Base-by-base conservation (phyloP, 2,113 vertebrate genomes). In the Clupea harengus region DNA sequence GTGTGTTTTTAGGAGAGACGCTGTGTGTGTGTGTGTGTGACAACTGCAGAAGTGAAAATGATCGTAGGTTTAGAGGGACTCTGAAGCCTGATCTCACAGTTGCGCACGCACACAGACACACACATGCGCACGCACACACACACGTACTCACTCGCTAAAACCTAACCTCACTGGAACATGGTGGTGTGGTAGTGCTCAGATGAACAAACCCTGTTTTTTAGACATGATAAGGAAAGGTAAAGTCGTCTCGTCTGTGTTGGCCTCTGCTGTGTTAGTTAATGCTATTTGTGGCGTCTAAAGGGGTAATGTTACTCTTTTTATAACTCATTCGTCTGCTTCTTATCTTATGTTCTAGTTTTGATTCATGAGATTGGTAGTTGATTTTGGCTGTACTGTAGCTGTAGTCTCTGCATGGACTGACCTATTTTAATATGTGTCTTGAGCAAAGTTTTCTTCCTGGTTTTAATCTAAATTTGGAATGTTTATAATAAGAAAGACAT, bases 41-140 rank as follows among this genome's bases (percentile, higher is more conserved):
- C 83, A 72, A 75, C 39, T 52, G 57, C 82, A 54, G 82, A 57
- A 64, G 80, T 75, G 87, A 46, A 45, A 32, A 45, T 49, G n/a
- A 39, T 57, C 54, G 46, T 67, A 57, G 32, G 67, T 32, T 75
- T 75, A 75, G 15, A 13, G 9, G 80, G 45, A 32, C 25, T 46
- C 67, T 80, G 67, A 52, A 45, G 82, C 86, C 54, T 87, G 25
- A 75, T 75, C 67, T 75, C 25, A 10, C 22, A 67, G 20, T 64
- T 25, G 54, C 17, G 54, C 22, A 18, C 22, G 6, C 60, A 64
- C 39, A n/a, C 64, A 72, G 8, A 32, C 6, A 72, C 64, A 72
- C 64, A 25, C 64, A 25, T n/a, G n/a, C n/a, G n/a, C 64, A 28
- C 64, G 9, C 64, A 11, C n/a, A 11, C 64, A 32, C n/a, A 0